phyloP scores from a whole-genome alignment of 2,888 invertebrate genomes.

The Sipha maydis region DNA sequence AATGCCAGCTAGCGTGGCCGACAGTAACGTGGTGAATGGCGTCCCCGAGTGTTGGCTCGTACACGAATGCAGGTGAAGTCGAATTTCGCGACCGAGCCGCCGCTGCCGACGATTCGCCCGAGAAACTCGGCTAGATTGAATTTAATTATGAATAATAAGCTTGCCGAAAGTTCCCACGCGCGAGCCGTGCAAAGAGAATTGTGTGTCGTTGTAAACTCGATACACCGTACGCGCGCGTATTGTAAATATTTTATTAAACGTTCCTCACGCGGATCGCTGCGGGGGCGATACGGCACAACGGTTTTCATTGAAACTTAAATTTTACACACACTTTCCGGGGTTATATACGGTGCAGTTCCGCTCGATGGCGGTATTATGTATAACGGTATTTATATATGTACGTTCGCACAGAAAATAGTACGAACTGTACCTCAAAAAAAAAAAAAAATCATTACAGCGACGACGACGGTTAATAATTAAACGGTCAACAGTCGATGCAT shows the following conservation, averaged over 20 bases:
- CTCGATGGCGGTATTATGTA: no score
- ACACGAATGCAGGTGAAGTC: neutral
- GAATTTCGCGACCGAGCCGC: neutral
- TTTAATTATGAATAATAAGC: constrained; percentile 61
- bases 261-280: neutral
- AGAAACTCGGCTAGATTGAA: constrained; percentile 53
- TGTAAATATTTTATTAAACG: constrained; percentile 58
- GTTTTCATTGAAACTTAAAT: neutral
- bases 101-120: neutral
- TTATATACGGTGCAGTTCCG: no score
- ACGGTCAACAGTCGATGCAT: neutral
- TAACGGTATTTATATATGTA: no score
- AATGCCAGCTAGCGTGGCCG: no score
- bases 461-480: constrained; percentile 24
- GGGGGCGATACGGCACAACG: neutral
- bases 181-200: constrained; percentile 8
- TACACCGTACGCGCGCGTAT: constrained; percentile 6
- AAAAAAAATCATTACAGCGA: no score
- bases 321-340: neutral
- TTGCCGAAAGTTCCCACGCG: constrained; percentile 33
- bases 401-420: no score
- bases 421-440: no score
- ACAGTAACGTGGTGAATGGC: no score
- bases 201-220: constrained; percentile 45
- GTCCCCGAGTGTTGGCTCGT: neutral